Evolutionary conservation across 2,113 vertebrate species (phyloP).

Genomic region (Polypterus bichir): DNA sequence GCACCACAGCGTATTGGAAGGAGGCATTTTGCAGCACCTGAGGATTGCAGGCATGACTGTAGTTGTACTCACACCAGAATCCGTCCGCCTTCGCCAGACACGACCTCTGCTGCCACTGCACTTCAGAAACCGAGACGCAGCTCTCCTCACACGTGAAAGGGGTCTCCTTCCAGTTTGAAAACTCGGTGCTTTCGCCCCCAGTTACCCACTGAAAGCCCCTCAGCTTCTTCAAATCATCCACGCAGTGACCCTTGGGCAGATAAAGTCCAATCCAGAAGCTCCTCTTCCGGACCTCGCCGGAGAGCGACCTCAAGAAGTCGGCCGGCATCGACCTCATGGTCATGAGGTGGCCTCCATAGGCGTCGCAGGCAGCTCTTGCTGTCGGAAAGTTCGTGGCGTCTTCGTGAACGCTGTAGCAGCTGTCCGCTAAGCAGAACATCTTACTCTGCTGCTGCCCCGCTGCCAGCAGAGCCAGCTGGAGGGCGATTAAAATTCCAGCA

Average conservation of each 20-base stretch:
- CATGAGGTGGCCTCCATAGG: constrained; percentile 29
- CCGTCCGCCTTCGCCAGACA: constrained; percentile 34
- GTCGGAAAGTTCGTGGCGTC: constrained; percentile 28
- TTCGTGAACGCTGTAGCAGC: constrained; percentile 9
- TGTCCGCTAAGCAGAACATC: constrained; percentile 13
- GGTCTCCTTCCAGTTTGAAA: constrained; percentile 21
- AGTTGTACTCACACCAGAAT: constrained; percentile 35
- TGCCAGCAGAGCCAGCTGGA: neutral
- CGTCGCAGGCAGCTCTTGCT: constrained; percentile 26
- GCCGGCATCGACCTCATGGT: constrained; percentile 14
- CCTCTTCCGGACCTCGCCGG: constrained; percentile 20
- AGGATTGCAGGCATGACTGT: constrained; percentile 21
- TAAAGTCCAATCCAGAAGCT: constrained; percentile 43
- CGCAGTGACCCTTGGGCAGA: constrained; percentile 27
- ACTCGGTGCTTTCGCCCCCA: neutral
- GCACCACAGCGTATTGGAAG: constrained; percentile 8
- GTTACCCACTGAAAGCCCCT: constrained; percentile 34
- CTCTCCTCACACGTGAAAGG: constrained; percentile 22
- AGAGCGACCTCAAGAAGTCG: constrained; percentile 7
- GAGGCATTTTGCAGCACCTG: neutral
- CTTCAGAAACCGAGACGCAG: constrained; percentile 36
- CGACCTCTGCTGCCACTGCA: constrained; percentile 24
- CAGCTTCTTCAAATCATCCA: constrained; percentile 24
- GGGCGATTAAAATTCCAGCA: too few relatives aligned
- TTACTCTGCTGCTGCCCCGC: neutral